phyloP scores from a whole-genome alignment of 2,113 vertebrate species.

The Varanus salvator region DNA sequence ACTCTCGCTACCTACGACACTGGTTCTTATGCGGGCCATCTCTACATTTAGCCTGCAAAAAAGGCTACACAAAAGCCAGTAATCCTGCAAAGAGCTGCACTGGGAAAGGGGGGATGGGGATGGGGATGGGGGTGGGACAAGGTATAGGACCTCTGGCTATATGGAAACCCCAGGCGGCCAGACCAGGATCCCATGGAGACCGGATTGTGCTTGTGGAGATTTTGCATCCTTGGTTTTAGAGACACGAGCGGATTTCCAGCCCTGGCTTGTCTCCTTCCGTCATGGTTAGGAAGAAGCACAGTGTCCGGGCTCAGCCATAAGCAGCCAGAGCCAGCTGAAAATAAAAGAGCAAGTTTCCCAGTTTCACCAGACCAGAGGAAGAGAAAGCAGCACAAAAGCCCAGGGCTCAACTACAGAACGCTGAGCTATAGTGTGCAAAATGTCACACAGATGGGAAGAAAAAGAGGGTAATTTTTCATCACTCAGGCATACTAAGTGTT shows the following conservation, averaged over 20 bases:
- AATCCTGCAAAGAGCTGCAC: too few species aligned
- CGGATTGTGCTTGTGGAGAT: neutral
- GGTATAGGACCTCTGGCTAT: too few species aligned
- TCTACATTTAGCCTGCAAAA: too few species aligned
- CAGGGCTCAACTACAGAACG: neutral
- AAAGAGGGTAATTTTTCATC: slow-evolving; percentile 50
- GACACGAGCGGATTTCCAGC: neutral
- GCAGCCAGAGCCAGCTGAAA: neutral
- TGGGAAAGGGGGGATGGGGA: too few species aligned
- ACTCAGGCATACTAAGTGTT: slow-evolving; percentile 51
- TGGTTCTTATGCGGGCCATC: too few species aligned
- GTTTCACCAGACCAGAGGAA: neutral
- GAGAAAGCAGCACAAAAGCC: neutral
- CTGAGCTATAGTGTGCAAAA: slow-evolving; percentile 37
- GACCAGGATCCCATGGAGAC: too few species aligned
- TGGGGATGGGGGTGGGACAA: too few species aligned
- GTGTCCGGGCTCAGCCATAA: neutral
- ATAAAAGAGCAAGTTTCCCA: neutral
- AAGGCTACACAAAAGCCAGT: too few species aligned
- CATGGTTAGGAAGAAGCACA: neutral
- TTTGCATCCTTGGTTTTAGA: neutral
- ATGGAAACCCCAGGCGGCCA: too few species aligned
- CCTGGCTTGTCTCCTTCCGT: neutral
- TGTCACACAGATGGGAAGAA: slow-evolving; percentile 60
- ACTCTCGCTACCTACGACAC: too few species aligned